A percentile compares a stretch with the other conserved stretches of the same genome.
Conservation (phyloP, 1,140 invertebrate genomes). For the Agraylea sexmaculata region DNA sequence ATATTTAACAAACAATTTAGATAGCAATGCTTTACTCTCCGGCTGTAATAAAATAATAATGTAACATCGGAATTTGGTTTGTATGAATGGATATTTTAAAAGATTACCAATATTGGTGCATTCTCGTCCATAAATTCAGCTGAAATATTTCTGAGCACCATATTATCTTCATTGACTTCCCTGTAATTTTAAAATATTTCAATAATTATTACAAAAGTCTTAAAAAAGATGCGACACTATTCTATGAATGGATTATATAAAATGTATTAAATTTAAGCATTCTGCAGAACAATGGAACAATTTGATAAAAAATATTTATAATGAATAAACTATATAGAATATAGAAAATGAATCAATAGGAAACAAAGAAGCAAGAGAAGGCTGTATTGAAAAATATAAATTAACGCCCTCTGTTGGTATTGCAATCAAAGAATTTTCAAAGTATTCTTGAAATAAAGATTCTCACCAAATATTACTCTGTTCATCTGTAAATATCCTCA, state of each 20-base stretch:
- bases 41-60: conserved; percentile 26
- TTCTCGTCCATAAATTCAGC: conserved; percentile 46
- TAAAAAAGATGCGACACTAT: not conserved
- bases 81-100: not conserved
- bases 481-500: conserved; percentile 59
- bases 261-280: conserved; percentile 6
- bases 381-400: too few relatives aligned
- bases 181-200: conserved; percentile 30
- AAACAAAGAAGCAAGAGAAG: too few relatives aligned
- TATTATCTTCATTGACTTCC: conserved; percentile 69
- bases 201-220: conserved; percentile 2
- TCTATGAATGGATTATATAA: not conserved
- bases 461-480: conserved; percentile 60
- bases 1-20: conserved; percentile 43
- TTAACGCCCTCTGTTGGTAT: too few relatives aligned
- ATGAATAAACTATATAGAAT: too few relatives aligned
- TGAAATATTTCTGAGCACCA: conserved; percentile 52
- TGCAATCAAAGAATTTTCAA: too few relatives aligned
- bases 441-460: too few relatives aligned
- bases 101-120: conserved; percentile 15
- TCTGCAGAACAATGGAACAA: too few relatives aligned
- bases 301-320: too few relatives aligned
- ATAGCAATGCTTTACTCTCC: conserved; percentile 38
- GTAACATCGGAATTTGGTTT: conserved; percentile 3
- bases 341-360: too few relatives aligned